These are phyloP conservation scores for Macrophya alboannulata DNA, from an alignment of 2,888 invertebrate species.

Conservation along the genomic window DNA sequence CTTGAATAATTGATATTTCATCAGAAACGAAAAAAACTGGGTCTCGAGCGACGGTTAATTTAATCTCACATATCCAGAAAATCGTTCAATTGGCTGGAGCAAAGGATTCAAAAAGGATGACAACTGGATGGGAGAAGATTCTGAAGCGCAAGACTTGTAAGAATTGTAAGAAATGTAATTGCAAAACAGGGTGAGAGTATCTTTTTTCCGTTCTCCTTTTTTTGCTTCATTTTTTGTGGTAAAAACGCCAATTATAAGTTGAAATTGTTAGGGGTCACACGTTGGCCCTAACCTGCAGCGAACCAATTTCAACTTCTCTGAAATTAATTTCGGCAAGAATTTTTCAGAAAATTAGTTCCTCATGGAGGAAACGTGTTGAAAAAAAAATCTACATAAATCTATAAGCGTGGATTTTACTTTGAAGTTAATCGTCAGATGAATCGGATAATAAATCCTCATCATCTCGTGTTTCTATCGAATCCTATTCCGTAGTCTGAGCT, in stretches of 20 bases:
- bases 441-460: conserved; percentile 17
- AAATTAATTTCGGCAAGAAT: conserved; percentile 12
- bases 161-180: conserved; percentile 34
- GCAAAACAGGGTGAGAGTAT: background rate
- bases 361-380: background rate
- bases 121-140: background rate
- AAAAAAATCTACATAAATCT: background rate
- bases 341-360: background rate
- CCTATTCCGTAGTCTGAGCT: background rate
- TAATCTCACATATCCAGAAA: background rate
- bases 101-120: background rate
- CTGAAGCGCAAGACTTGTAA: background rate
- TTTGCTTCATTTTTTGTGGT: background rate
- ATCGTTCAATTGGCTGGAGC: background rate
- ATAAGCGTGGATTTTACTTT: background rate
- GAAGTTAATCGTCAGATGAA: background rate
- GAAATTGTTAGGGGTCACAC: conserved; percentile 35
- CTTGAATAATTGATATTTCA: conserved; percentile 31
- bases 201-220: background rate
- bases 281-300: background rate
- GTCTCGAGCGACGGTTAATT: background rate
- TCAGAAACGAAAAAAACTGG: background rate
- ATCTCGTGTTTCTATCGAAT: conserved; percentile 12
- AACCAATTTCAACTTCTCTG: conserved; percentile 18
- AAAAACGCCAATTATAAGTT: conserved; percentile 44